Evolutionary conservation across 2,888 invertebrate genomes (phyloP), one percentile per base, ranked within the genome.

Genomic region (Acronicta leporina): DNA sequence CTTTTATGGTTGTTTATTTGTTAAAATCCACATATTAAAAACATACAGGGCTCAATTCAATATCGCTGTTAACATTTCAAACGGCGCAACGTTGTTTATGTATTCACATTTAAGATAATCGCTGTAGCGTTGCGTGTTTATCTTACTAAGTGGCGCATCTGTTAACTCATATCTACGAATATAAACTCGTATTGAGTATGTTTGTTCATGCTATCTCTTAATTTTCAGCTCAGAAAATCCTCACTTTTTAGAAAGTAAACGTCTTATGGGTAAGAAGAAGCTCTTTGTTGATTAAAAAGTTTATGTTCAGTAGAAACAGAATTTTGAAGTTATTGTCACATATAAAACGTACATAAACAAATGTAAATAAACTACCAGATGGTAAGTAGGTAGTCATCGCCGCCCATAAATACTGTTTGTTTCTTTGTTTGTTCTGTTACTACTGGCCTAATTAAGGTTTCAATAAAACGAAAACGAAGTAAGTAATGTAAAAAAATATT

Each of bases 131-230:
- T 60, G 63, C 63, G 56, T 87, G 84, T 88, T 88, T 89, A 81
- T 83, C 71, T 85, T 81, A 79, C 81, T 66, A 85, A 88, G 87
- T 82, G 82, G 81, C 80, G 70, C 85, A 83, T 84, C 83, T 85
- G 85, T 81, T 84, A 74, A 63, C 76, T 76, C 69, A 68, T 68
- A 74, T 66, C 58, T 60, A 53, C 54, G 56, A 67, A 61, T 63
- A 77, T 67, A 59, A 44, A 48, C 59, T 58, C 45, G 43, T 54
- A 58, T 68, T 61, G 48, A 55, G 61, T 54, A 50, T 66, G 68
- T 74, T 71, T 74, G 78, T 77, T 71, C 63, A 62, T 62, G 52
- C 42, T 74, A 62, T 64, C 64, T 60, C 50, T 45, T 50, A 54
- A 73, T 74, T 59, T 56, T 15, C 27, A 14, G 45, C 41, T 73